A percentile compares a stretch with the other conserved stretches of the same genome.
These are phyloP conservation scores for Xestoiulus laeticollis DNA, from an alignment of 2,888 invertebrate genomes.

Conservation along the genomic window DNA sequence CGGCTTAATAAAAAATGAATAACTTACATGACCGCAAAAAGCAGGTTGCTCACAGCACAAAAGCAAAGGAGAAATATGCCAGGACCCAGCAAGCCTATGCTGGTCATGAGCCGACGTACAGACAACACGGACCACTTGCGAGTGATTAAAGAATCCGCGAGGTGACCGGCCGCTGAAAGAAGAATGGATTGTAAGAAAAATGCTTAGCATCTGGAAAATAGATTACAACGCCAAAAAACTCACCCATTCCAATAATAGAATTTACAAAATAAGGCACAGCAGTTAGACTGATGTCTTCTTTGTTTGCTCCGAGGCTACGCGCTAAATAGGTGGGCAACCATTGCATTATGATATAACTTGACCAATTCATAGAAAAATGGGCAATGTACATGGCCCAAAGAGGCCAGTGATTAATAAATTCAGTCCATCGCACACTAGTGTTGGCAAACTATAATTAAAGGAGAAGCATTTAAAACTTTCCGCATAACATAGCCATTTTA, in stretches of 20 bases:
- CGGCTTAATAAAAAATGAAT: too few species aligned
- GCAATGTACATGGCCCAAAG: constrained; percentile 79
- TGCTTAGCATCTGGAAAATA: background rate
- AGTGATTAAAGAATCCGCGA: constrained; percentile 74
- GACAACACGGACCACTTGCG: constrained; percentile 74
- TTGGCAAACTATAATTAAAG: constrained; percentile 66
- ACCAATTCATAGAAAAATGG: constrained; percentile 83
- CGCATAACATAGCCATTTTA: background rate
- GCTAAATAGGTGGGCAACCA: constrained; percentile 80
- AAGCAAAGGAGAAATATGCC: constrained; percentile 77
- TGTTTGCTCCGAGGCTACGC: constrained; percentile 73
- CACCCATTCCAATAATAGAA: constrained; percentile 75
- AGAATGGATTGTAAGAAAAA: background rate
- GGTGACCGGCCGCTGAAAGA: constrained; percentile 73
- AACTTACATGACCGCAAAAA: constrained; percentile 74
- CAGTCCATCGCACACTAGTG: constrained; percentile 72
- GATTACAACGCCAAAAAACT: constrained; percentile 59
- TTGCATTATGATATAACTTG: constrained; percentile 81
- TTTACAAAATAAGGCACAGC: constrained; percentile 79
- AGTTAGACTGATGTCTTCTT: constrained; percentile 75
- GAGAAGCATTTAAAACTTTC: constrained; percentile 49
- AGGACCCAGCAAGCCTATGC: constrained; percentile 76
- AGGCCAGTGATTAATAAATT: constrained; percentile 75
- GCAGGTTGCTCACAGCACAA: constrained; percentile 75
- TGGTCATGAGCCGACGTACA: constrained; percentile 76